Evolutionary conservation across 2,113 vertebrate genomes (phyloP).

Genomic region (Dromaius novaehollandiae): DNA sequence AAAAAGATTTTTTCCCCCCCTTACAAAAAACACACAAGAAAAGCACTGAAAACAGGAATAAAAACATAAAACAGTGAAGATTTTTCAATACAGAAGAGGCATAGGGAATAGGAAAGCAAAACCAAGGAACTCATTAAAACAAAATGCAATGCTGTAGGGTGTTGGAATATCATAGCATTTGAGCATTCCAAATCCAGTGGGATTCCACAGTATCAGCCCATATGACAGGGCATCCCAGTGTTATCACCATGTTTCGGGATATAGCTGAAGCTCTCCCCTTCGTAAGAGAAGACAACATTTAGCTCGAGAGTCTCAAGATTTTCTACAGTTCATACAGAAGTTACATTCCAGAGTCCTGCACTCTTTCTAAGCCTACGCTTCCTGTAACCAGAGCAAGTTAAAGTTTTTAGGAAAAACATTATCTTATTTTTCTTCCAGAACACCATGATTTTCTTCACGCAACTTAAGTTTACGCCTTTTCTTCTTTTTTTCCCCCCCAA

Average conservation of each 20-base stretch:
- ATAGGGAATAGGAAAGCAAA: background rate
- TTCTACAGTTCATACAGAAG: background rate
- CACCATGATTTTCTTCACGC: background rate
- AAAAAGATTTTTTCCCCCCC: background rate
- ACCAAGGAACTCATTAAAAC: background rate
- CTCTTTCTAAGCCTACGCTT: background rate
- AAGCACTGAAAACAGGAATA: background rate
- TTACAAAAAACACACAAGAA: background rate
- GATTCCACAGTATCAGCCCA: background rate
- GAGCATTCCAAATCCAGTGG: background rate
- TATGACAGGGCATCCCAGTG: rapidly evolving
- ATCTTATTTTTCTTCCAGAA: background rate
- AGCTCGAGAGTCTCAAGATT: background rate
- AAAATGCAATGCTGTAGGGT: background rate
- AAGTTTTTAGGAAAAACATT: background rate
- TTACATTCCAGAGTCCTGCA: background rate
- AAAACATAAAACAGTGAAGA: background rate
- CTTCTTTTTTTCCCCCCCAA: background rate
- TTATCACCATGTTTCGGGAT: background rate
- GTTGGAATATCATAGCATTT: too few relatives aligned
- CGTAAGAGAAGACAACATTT: background rate
- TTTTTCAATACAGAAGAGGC: background rate
- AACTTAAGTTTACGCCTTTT: background rate
- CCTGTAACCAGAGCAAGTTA: background rate
- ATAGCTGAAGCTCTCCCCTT: background rate